Base-by-base conservation (phyloP, 2,113 vertebrate genomes). In the Pitta sordida region DNA sequence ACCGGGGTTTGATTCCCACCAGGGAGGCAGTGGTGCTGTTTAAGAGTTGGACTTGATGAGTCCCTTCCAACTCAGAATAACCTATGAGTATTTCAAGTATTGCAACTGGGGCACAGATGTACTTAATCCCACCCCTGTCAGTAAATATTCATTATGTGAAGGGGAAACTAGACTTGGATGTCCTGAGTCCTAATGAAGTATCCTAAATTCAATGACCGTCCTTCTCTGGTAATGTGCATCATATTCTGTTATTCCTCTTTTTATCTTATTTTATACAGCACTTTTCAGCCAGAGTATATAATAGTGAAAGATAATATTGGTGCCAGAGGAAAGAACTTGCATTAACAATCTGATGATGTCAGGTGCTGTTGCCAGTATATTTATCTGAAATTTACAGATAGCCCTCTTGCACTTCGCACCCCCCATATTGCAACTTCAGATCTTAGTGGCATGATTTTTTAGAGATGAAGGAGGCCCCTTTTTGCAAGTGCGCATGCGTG, bases 311-410 rank as follows among this genome's bases (percentile, higher is more conserved):
- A 67, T 77, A 86, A 76, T 36, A n/a, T 0, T 78, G 53, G 14
- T 93, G 81, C 44, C 65, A 79, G 69, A 92, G 53, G 86, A 92
- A 51, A 93, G 76, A 91, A 78, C 18, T 84, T 85, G 23, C 65
- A 69, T 79, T 91, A 89, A 64, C 44, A 87, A 92, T 32, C 20
- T 83, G 65, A 85, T 84, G 12, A 87, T 75, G 32, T 82, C 73
- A 60, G n/a, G 49, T 71, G 41, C 7, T 82, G 15, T 68, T 69
- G 89, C 32, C 20, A 64, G 65, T 78, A 82, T 76, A 51, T 91
- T 84, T 94, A 15, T 56, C 71, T 65, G 60, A 91, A 84, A 60
- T 37, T 37, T 60, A 60, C n/a, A n/a, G n/a, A n/a, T n/a, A n/a
- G n/a, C n/a, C n/a, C n/a, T n/a, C n/a, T n/a, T n/a, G n/a, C n/a